Base-by-base conservation (phyloP, 1,140 invertebrate genomes). In the Drosophila orosa region DNA sequence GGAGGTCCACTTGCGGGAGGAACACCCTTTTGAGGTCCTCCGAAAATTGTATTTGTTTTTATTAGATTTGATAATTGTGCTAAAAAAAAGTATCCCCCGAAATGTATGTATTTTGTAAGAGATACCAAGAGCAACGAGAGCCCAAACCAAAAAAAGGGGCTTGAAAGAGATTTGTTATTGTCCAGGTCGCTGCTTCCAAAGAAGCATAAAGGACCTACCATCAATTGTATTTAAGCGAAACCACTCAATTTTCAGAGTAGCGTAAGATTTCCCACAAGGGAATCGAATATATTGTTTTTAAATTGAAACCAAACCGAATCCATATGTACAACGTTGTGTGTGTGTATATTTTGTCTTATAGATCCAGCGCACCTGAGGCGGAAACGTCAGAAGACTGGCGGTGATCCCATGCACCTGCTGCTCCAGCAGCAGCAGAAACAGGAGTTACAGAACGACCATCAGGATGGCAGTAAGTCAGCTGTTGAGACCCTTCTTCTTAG, bases 301-400 rank as follows among this genome's bases (percentile, higher is more conserved):
- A 47, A 31, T 33, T 58, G 66, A 69, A 59, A 13, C 17, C 10
- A 42, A 57, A 54, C 42, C 71, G 39, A 71, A 61, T 66, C 56
- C 37, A 74, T 74, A 74, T 74, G 45, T 78, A 62, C 63, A 78
- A 73, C 74, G 37, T 39, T 69, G 50, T 75, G 65, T 57, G 65
- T 57, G 65, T 71, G 52, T 65, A 86, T 48, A 63, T 72, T 81
- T 80, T 92, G 82, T 74, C 82, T 92, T 92, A 73, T 92, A 92
- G 93, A 93, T 91, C 92, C 92, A 82, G 92, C 85, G 78, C 90
- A 91, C 74, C 92, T 94, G 91, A 93, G 93, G 92, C 92, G 94
- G 90, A 94, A 94, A 91, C 92, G 93, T 92, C 93, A 94, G 92
- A 94, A 94, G 92, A 93, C 92, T 93, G 93, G 92, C 91, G 93